Evolutionary conservation across 2,888 invertebrate genomes (phyloP).

Genomic region (Agriopis leucophaearia): DNA sequence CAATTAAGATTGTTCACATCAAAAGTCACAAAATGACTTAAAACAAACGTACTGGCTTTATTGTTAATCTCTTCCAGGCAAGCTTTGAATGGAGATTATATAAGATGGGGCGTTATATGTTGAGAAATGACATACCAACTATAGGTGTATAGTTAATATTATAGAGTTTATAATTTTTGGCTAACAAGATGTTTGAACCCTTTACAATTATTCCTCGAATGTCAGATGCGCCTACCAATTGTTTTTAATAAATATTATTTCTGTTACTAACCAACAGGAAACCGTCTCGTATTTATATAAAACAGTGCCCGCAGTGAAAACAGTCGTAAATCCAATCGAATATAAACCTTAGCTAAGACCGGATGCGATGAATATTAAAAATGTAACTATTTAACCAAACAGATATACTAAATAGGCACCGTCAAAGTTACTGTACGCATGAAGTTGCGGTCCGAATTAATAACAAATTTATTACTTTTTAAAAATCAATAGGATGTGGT

Average conservation of each 20-base stretch:
- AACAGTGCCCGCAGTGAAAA: constrained; percentile 83
- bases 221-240: constrained; percentile 60
- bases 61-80: too few relatives aligned
- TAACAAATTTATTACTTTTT: constrained; percentile 70
- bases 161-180: constrained; percentile 4
- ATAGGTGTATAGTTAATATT: too few relatives aligned
- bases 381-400: constrained; percentile 75
- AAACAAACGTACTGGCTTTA: too few relatives aligned
- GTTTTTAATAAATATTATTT: constrained; percentile 80
- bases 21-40: too few relatives aligned
- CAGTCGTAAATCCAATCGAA: constrained; percentile 84
- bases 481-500: constrained; percentile 79
- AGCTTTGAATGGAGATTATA: too few relatives aligned
- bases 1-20: too few relatives aligned
- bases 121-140: too few relatives aligned
- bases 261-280: constrained; percentile 81
- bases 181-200: constrained; percentile 19
- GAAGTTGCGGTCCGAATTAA: constrained; percentile 74
- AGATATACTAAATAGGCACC: constrained; percentile 64
- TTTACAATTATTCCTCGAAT: constrained; percentile 27
- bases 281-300: constrained; percentile 80
- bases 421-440: constrained; percentile 54
- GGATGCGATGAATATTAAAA: constrained; percentile 81
- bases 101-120: too few relatives aligned
- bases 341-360: constrained; percentile 75